These are phyloP conservation scores for Riptortus pedestris DNA, from an alignment of 1,140 invertebrate genomes.

Conservation along the genomic window DNA sequence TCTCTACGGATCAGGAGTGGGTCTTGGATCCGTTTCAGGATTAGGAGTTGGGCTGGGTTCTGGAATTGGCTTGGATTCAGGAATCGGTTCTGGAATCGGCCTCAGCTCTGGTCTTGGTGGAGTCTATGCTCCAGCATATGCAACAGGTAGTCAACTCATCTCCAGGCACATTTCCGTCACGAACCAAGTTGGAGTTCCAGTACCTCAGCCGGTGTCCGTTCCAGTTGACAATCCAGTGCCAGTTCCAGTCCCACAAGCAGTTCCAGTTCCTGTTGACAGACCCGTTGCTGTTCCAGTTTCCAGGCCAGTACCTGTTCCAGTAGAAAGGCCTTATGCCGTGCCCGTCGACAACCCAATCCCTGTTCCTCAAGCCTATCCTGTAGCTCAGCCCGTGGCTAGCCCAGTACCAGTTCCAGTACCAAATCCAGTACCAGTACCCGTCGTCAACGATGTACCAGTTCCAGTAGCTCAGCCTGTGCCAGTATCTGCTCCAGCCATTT, in stretches of 20 bases:
- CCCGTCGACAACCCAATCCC: neutral
- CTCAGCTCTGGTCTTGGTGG: neutral
- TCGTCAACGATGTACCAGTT: slow-evolving; percentile 22
- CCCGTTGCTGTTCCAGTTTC: neutral
- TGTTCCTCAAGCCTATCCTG: neutral
- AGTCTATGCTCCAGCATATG: neutral
- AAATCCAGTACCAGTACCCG: slow-evolving; percentile 18
- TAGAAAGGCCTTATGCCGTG: slow-evolving; percentile 29
- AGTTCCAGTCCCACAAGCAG: slow-evolving; percentile 25
- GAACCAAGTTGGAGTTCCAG: slow-evolving; percentile 37
- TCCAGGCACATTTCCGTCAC: slow-evolving; percentile 36
- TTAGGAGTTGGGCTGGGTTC: neutral
- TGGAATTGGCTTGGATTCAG: neutral
- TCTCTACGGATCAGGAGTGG: neutral
- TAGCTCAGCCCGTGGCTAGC: neutral
- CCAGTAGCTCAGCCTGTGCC: neutral
- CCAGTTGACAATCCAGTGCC: slow-evolving; percentile 30
- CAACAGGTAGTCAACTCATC: neutral
- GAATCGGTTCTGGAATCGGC: neutral
- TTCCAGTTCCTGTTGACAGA: slow-evolving; percentile 19
- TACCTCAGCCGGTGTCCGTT: slow-evolving; percentile 22
- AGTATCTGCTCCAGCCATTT: no score
- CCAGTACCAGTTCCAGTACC: neutral
- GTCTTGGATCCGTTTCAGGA: neutral
- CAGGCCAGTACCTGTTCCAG: slow-evolving; percentile 5